Evolutionary conservation across 2,113 vertebrate species (phyloP), one percentile per base, ranked within the genome.

Genomic region (Hemibagrus wyckioides): DNA sequence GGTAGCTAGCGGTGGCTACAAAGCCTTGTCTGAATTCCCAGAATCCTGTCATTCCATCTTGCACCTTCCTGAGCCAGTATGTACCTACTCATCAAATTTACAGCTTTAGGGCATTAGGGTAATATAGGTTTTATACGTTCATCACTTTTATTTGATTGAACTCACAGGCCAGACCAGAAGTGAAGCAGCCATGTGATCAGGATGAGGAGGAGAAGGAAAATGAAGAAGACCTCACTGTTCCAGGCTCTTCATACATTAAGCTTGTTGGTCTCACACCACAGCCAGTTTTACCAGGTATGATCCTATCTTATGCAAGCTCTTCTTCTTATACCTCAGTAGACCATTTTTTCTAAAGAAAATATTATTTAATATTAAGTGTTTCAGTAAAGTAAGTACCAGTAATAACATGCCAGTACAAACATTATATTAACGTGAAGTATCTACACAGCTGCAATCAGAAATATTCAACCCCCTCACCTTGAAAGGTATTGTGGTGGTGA

Each of bases 11-110:
- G 96, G 96, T 75, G 97, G 97, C 7, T 99, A 97, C 93, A 97
- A 91, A 89, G 96, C 98, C n/a, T 94, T 99, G 39, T 95, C 97
- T 0, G 92, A 92, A 6, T 99, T 98, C 89, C 89, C 92, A 61
- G 93, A 96, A 25, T 89, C 89, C 21, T 97, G 94, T 2, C 96
- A 99, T 83, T 97, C 91, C 25, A 79, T 98, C 69, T 94, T 95
- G 89, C 96, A 97, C 90, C 96, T 99, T 77, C 98, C 98, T 33
- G 96, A 96, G 87, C 89, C 96, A 93, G 98, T 99, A 94, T 79
- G 91, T 25, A 19, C 13, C 4, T 14, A 10, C n/a, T 56, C 30
- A 77, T 17, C 17, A 52, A 28, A 21, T 48, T 14, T 25, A 65
- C 8, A 63, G 33, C 41, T 69, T 41, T 25, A 41, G 0, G 3